These are phyloP conservation scores for Drosophila takahashii DNA, from an alignment of 1,140 invertebrate species.

Conservation along the genomic window DNA sequence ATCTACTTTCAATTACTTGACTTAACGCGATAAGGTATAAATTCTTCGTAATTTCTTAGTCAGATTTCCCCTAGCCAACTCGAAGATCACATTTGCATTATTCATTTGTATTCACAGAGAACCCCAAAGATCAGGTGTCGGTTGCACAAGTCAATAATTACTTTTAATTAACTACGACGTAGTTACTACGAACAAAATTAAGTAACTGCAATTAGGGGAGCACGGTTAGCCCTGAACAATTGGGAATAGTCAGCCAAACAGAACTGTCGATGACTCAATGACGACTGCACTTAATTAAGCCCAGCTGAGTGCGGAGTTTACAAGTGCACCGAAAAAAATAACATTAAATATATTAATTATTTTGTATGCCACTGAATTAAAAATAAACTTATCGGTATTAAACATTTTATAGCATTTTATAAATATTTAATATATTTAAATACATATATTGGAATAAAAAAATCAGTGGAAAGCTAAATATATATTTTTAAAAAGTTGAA, in stretches of 20 bases:
- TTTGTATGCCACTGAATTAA: background rate
- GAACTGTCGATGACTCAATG: constrained; percentile 37
- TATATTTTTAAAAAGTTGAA: background rate
- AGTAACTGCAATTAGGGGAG: constrained; percentile 56
- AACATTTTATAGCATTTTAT: background rate
- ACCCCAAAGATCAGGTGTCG: constrained; percentile 46
- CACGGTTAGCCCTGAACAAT: constrained; percentile 30
- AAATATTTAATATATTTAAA: background rate
- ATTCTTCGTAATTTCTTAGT: background rate
- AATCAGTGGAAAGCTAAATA: background rate
- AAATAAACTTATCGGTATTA: background rate
- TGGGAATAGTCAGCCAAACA: constrained; percentile 27
- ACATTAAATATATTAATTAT: background rate
- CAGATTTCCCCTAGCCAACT: background rate
- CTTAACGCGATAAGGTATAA: constrained; percentile 7
- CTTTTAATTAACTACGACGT: constrained; percentile 33
- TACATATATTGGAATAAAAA: background rate
- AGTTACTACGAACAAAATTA: constrained; percentile 42
- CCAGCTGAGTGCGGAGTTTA: constrained; percentile 3
- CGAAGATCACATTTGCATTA: constrained; percentile 13
- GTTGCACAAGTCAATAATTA: constrained; percentile 62
- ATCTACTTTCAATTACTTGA: constrained; percentile 24
- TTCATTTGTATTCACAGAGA: constrained; percentile 5
- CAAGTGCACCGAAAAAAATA: background rate
- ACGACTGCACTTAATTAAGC: constrained; percentile 28